Conservation (phyloP, 1,140 invertebrate species). For the Rhopalosiphum padi region DNA sequence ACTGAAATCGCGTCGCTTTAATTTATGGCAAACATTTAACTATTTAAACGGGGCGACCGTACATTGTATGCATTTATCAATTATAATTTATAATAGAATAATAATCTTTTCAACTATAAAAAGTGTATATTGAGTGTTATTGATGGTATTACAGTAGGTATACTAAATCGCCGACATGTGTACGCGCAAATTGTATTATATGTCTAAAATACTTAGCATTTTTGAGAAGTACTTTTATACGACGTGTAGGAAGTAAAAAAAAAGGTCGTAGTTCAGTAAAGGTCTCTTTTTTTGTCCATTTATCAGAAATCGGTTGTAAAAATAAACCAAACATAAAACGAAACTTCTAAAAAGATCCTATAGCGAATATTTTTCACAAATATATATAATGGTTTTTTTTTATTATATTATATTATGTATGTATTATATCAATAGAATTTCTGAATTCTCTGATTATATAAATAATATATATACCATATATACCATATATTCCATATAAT, state of each 20-base stretch:
- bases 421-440: not conserved
- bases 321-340: constrained; percentile 1
- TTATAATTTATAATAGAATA: not conserved
- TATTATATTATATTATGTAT: constrained; percentile 1
- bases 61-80: not conserved
- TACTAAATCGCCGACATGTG: not conserved
- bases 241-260: not conserved
- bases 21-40: not conserved
- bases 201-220: not conserved
- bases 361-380: not conserved
- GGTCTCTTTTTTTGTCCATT: not conserved
- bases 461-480: not conserved
- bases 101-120: not conserved
- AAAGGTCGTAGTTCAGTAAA: not conserved
- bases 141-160: not conserved
- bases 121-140: not conserved
- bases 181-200: not conserved
- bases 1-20: not conserved
- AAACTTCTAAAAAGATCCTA: not conserved
- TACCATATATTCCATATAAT: not conserved
- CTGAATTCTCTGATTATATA: not conserved
- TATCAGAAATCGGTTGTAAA: not conserved
- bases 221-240: not conserved
- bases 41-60: not conserved
- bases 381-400: not conserved